Base-by-base conservation (phyloP, 2,113 vertebrate species). In the Pipa parva region DNA sequence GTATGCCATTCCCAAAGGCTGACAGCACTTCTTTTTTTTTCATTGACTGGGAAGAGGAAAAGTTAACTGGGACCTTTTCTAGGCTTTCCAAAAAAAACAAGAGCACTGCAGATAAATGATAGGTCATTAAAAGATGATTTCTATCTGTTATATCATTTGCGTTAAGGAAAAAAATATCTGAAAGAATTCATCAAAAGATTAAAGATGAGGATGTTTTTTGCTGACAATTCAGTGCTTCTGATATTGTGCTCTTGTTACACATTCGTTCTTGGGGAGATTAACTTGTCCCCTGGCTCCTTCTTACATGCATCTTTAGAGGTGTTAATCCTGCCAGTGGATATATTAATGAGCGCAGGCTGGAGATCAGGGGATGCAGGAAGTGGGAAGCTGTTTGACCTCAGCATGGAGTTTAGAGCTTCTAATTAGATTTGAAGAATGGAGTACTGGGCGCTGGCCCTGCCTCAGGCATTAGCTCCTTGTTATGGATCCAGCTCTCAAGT, bases 321-420 rank as follows among this genome's bases (percentile, higher is more conserved):
- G 84, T 83, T 92, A 89, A 92, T 91, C 86, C 79, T 83, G 87
- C 87, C 85, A 81, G 77, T 79, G 80, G 89, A 89, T 87, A 85
- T 79, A 75, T 89, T 91, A 91, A 92, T 89, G 89, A 91, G 86
- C 83, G 37, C 77, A 74, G 77, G 85, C 77, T 85, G 85, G 85
- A 86, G 84, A 84, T 85, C 85, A 42, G 57, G 87, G 87, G 89
- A 89, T 90, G 81, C 82, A 63, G 83, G 76, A 78, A 83, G 82
- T 85, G 83, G 79, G 77, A 80, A 69, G 76, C 86, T 80, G 75
- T 80, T 88, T 89, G 85, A 90, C 85, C 85, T 88, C 81, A 79
- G 74, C 83, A 75, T 81, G 81, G 77, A 85, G 82, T 87, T 91
- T 89, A 90, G 88, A 85, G 84, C 84, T 75, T 82, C 75, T 90